Evolutionary conservation across 2,113 vertebrate genomes (phyloP).

Genomic region (Hoplias malabaricus): DNA sequence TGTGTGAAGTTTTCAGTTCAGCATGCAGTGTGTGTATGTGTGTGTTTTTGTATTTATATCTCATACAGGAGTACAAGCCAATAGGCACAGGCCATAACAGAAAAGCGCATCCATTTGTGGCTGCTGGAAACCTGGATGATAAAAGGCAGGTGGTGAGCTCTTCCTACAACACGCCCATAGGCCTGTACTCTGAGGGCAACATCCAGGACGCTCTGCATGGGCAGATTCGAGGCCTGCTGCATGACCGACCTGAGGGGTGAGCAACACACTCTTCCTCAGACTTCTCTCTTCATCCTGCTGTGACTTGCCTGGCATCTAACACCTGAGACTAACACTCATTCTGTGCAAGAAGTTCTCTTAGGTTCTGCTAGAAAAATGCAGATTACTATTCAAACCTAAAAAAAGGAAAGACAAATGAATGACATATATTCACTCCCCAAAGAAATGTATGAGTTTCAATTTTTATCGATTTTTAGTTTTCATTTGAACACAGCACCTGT

Average conservation of each 20-base stretch:
- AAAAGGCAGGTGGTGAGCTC: slow-evolving; percentile 96
- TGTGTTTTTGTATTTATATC: no score
- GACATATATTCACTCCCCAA: no score
- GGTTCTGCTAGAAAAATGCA: neutral
- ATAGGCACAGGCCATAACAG: slow-evolving; percentile 92
- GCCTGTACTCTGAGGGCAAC: slow-evolving; percentile 96
- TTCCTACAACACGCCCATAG: slow-evolving; percentile 97
- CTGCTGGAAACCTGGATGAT: slow-evolving; percentile 94
- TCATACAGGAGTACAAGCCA: slow-evolving; percentile 86
- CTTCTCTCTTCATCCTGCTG: neutral
- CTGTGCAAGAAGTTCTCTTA: slow-evolving; percentile 19
- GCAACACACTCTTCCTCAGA: slow-evolving; percentile 57
- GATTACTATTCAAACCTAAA: neutral
- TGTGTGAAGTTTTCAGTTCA: slow-evolving; percentile 27
- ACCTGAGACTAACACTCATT: slow-evolving; percentile 15
- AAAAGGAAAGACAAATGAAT: no score
- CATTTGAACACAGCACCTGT: no score
- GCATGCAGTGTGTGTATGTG: slow-evolving; percentile 48
- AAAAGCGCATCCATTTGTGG: slow-evolving; percentile 93
- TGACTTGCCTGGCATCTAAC: slow-evolving; percentile 9
- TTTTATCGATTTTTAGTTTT: no score
- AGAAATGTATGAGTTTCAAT: no score
- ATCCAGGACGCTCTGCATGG: slow-evolving; percentile 96
- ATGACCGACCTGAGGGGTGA: slow-evolving; percentile 82
- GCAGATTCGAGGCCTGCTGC: slow-evolving; percentile 88